Evolutionary conservation across 2,797 vertebrate species (phyloP), one percentile per base, ranked within the genome.

Genomic region (Rhinichthys osculus): DNA sequence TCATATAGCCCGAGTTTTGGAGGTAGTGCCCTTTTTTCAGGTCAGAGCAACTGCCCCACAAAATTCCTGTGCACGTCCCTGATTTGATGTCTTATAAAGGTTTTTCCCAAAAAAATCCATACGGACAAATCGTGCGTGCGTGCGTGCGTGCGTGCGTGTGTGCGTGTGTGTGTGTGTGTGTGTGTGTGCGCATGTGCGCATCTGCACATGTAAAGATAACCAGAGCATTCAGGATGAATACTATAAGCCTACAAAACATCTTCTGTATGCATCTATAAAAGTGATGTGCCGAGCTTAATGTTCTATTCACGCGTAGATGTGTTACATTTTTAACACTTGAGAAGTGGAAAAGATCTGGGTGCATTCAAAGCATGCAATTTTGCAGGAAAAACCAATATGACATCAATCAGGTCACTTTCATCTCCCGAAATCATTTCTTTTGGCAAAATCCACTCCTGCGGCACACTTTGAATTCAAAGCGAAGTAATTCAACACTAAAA

Each of bases 141-240:
- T 47, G 0, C 1, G 13, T 47, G 44, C 14, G 47, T 47, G 47
- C 16, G 50, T 52, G 54, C 10, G 1, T 23, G 17, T 7, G 50
- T 52, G 54, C 10, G 1, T 23, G 17, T 14, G 44, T 47, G 47
- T 16, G 47, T 47, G 13, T 14, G 44, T 47, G 47, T 16, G 47
- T 47, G 13, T 14, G 13, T 47, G 47, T 16, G 47, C n/a, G n/a
- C n/a, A n/a, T n/a, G n/a, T n/a, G n/a, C n/a, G 13, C 30, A 30
- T 82, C 82, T 85, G 69, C 78, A 82, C 70, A 38, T 57, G 70
- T 35, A 79, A 82, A 81, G 77, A 84, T 40, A 89, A 84, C 83
- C 47, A 83, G 72, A 88, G 69, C 82, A 80, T 86, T 89, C 74
- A 81, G 66, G 83, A 80, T 74, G 57, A 86, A 86, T 86, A 86